Evolutionary conservation across 2,888 invertebrate species (phyloP).

Genomic region (Ptilodon capucinus): DNA sequence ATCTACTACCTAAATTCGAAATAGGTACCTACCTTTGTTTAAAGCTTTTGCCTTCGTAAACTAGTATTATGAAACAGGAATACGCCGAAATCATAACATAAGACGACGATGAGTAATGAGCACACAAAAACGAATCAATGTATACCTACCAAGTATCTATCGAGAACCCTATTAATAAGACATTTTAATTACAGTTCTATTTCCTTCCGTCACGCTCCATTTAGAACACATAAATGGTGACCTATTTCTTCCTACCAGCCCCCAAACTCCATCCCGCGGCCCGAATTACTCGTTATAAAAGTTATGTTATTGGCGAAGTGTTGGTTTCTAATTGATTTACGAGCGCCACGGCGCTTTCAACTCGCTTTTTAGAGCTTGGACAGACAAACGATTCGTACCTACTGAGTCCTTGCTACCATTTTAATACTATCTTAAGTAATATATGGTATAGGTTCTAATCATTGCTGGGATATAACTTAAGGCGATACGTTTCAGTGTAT

Average conservation of each 20-base stretch:
- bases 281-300: constrained; percentile 27
- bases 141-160: constrained; percentile 1
- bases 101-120: not conserved
- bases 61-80: too few species aligned
- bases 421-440: too few species aligned
- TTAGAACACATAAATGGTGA: constrained; percentile 38
- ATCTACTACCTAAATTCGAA: too few species aligned
- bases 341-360: constrained; percentile 26
- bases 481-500: too few species aligned
- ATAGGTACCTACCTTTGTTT: too few species aligned
- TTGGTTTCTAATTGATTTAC: constrained; percentile 48
- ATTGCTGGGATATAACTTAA: too few species aligned
- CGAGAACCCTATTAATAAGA: constrained; percentile 37
- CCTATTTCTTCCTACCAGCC: constrained; percentile 42
- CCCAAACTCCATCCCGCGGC: constrained; percentile 24
- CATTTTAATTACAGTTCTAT: constrained; percentile 40
- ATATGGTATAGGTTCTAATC: too few species aligned
- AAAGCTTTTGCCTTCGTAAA: too few species aligned
- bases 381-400: not conserved
- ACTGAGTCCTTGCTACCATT: too few species aligned
- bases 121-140: constrained; percentile 3
- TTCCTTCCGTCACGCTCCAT: constrained; percentile 58
- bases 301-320: constrained; percentile 35
- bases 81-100: not conserved
- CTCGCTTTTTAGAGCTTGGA: constrained; percentile 7